phyloP scores from a whole-genome alignment of 2,888 invertebrate species.

The Xestia xanthographa region DNA sequence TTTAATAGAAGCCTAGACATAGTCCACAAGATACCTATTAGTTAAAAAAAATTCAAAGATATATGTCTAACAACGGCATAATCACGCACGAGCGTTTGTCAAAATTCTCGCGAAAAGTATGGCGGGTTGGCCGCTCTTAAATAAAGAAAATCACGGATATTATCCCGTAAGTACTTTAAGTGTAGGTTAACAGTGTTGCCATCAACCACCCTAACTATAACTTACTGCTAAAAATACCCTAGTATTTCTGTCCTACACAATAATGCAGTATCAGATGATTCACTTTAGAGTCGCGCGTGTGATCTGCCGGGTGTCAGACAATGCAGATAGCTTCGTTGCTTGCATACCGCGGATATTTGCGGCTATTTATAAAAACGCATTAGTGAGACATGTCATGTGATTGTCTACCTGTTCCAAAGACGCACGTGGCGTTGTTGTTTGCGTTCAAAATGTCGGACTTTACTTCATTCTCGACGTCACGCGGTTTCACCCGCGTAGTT shows the following conservation, averaged over 20 bases:
- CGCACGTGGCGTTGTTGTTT: constrained; percentile 35
- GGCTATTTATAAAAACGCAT: constrained; percentile 56
- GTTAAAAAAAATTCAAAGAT: too few relatives aligned
- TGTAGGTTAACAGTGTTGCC: constrained; percentile 32
- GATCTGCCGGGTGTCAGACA: constrained; percentile 51
- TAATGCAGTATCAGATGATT: constrained; percentile 48
- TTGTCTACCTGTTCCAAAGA: constrained; percentile 30
- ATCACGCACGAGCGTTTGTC: too few relatives aligned
- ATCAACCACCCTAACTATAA: constrained; percentile 29
- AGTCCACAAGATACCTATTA: too few relatives aligned
- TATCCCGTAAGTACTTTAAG: too few relatives aligned
- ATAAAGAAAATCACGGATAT: too few relatives aligned
- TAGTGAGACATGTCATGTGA: constrained; percentile 54
- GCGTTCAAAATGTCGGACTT: constrained; percentile 1
- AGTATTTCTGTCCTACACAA: constrained; percentile 35
- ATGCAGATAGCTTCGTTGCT: constrained; percentile 50
- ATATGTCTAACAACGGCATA: too few relatives aligned
- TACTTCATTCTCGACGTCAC: too few relatives aligned
- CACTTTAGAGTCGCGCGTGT: constrained; percentile 33
- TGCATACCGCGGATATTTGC: constrained; percentile 52
- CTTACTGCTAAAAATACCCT: constrained; percentile 14
- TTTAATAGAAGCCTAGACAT: too few relatives aligned
- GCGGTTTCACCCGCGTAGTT: too few relatives aligned
- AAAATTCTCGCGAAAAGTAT: too few relatives aligned
- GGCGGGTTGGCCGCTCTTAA: too few relatives aligned